phyloP scores from a whole-genome alignment of 2,113 vertebrate species.

The Arvicanthis niloticus region DNA sequence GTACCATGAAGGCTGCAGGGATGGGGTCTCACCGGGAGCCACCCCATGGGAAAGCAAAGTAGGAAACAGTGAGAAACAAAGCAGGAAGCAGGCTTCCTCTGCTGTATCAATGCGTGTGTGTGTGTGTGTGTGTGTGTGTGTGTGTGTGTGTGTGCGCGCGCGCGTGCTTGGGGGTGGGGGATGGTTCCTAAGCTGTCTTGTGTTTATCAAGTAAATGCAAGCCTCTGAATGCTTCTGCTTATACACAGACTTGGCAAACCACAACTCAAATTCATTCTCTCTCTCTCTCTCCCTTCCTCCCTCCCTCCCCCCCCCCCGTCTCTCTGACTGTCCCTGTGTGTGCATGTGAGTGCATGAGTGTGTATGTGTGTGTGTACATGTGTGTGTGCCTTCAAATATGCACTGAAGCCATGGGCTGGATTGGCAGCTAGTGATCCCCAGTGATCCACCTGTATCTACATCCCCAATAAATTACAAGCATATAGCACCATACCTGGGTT shows the following conservation, averaged over 20 bases:
- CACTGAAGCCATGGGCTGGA: background rate
- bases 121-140: too few species aligned
- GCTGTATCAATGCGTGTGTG: background rate
- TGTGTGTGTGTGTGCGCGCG: too few species aligned
- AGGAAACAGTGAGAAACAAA: background rate
- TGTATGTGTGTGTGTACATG: background rate
- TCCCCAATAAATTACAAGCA: background rate
- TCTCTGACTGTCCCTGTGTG: background rate
- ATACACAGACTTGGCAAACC: background rate
- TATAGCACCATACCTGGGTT: background rate
- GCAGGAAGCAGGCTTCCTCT: background rate
- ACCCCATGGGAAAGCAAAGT: too few species aligned
- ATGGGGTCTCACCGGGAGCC: fast-evolving
- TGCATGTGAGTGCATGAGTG: too few species aligned
- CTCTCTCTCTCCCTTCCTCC: too few species aligned
- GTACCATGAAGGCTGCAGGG: background rate
- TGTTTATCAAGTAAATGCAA: background rate
- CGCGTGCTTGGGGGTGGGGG: too few species aligned
- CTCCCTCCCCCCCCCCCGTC: background rate
- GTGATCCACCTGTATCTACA: background rate
- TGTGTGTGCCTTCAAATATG: background rate
- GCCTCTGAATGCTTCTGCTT: background rate
- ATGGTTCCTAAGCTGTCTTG: background rate
- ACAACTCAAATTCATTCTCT: background rate
- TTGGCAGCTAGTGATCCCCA: background rate